Conservation (phyloP, 2,888 invertebrate species). For the Synanthedon tipuliformis region DNA sequence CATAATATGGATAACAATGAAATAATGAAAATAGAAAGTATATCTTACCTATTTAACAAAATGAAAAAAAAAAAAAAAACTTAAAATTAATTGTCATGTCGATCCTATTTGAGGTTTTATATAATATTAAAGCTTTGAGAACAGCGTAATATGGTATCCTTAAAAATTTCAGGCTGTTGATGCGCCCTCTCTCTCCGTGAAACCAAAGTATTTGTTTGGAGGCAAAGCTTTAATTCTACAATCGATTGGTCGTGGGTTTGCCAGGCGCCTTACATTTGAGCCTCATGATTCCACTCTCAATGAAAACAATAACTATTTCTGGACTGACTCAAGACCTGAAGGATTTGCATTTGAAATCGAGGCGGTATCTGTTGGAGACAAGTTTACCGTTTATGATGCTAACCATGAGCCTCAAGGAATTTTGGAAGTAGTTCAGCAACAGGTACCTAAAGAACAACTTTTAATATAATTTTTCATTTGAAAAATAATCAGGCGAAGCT, state of each 20-base stretch:
- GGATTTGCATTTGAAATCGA: constrained; percentile 80
- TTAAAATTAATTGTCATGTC: constrained; percentile 9
- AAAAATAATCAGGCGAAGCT: neutral
- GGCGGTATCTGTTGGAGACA: constrained; percentile 75
- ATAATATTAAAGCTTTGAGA: constrained; percentile 1
- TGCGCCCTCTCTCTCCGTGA: constrained; percentile 54
- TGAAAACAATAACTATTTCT: constrained; percentile 79
- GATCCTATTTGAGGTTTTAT: constrained; percentile 20
- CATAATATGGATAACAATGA: too few relatives aligned
- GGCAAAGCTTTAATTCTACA: constrained; percentile 75
- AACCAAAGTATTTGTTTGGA: constrained; percentile 71
- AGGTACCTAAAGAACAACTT: constrained; percentile 45
- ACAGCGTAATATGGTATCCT: neutral
- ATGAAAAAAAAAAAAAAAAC: neutral
- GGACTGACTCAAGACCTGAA: constrained; percentile 80
- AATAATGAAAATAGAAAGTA: neutral
- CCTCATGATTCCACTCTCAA: constrained; percentile 72
- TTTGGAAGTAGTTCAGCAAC: constrained; percentile 73
- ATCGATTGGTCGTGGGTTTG: constrained; percentile 80
- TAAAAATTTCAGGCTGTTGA: constrained; percentile 50
- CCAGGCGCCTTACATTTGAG: constrained; percentile 79
- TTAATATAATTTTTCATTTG: constrained; percentile 2
- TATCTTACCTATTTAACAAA: constrained; percentile 8
- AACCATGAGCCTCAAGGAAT: constrained; percentile 76
- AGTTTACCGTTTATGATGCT: constrained; percentile 78